Evolutionary conservation across 2,888 invertebrate genomes (phyloP).

Genomic region (Oscheius myriophilus): DNA sequence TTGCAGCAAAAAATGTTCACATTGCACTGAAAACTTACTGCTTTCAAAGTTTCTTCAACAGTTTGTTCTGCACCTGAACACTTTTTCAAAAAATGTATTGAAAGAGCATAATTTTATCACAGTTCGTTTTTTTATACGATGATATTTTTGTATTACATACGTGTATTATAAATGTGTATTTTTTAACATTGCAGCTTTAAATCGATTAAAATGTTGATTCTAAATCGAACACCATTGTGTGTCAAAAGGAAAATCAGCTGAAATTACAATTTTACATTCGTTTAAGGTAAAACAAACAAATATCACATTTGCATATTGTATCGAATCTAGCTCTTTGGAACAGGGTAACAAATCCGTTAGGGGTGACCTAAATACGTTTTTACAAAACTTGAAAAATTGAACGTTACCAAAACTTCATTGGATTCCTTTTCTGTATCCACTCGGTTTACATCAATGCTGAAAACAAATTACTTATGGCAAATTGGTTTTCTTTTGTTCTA

Average conservation of each 20-base stretch:
- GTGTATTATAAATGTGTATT: too few species aligned
- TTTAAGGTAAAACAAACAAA: constrained; percentile 5
- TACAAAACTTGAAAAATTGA: neutral
- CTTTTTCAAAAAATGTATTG: too few species aligned
- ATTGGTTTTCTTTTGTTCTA: too few species aligned
- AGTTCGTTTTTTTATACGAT: too few species aligned
- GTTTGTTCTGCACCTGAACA: too few species aligned
- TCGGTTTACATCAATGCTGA: constrained; percentile 12
- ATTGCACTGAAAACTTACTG: too few species aligned
- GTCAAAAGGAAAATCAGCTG: constrained; percentile 28
- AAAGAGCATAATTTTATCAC: too few species aligned
- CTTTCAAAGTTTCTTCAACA: too few species aligned
- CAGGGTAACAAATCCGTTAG: constrained; percentile 3
- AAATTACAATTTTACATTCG: neutral
- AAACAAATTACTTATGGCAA: too few species aligned
- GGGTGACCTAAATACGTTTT: constrained; percentile 3
- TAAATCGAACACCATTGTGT: constrained; percentile 24
- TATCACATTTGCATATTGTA: constrained; percentile 19
- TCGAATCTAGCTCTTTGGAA: constrained; percentile 17
- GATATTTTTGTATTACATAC: too few species aligned
- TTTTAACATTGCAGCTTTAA: constrained; percentile 10
- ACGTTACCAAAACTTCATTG: constrained; percentile 13
- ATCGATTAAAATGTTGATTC: constrained; percentile 22
- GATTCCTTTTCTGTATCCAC: constrained; percentile 16
- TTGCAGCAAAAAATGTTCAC: too few species aligned